phyloP scores from a whole-genome alignment of 2,113 vertebrate species.

The Symphodus melops region DNA sequence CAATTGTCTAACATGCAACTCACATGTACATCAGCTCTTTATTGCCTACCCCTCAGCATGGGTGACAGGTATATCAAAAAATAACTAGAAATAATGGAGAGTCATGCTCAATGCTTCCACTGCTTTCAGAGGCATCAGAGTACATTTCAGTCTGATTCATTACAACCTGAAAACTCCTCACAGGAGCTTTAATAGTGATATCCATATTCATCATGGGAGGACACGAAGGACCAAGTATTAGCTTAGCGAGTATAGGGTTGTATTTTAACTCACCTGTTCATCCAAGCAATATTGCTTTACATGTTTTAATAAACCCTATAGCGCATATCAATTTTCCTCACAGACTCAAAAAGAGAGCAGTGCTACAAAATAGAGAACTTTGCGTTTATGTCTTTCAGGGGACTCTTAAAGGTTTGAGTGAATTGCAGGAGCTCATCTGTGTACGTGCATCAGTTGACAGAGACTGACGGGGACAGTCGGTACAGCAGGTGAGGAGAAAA shows the following conservation, averaged over 20 bases:
- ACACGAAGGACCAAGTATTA: neutral
- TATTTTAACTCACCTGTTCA: neutral
- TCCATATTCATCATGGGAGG: no score
- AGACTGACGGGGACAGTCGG: slow-evolving; percentile 48
- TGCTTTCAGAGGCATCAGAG: no score
- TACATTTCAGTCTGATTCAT: no score
- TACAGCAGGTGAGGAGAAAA: slow-evolving; percentile 31
- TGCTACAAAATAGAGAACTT: neutral
- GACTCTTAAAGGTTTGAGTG: neutral
- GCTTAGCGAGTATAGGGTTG: neutral
- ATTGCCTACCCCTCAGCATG: no score
- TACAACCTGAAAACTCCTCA: no score
- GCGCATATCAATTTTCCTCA: neutral
- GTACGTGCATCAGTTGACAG: slow-evolving; percentile 21
- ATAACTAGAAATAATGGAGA: no score
- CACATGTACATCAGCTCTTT: no score
- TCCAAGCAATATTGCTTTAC: neutral
- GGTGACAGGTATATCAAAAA: no score
- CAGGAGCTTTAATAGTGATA: no score
- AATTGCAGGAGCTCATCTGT: neutral
- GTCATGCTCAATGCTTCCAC: no score
- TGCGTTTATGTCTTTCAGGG: neutral
- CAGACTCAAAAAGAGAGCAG: neutral
- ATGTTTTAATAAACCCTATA: neutral
- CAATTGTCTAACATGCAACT: no score